Conservation (phyloP, 2,888 invertebrate species). For the Zaprionus bogoriensis region DNA sequence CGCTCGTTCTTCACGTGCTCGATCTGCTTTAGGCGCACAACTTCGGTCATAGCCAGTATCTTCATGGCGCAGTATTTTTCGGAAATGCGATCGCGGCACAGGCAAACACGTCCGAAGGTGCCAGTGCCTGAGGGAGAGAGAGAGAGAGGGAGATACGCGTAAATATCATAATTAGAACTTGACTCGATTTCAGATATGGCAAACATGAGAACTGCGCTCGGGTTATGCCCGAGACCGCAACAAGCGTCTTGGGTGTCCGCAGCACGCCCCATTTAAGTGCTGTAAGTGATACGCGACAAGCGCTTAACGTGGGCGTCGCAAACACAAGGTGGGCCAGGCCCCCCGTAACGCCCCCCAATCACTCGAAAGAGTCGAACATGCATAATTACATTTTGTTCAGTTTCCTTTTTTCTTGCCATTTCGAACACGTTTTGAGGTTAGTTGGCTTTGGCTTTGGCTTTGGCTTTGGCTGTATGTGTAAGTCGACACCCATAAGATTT, state of each 20-base stretch:
- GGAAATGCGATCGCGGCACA: slow-evolving; percentile 92
- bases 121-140: slow-evolving; percentile 89
- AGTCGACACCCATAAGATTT: slow-evolving; percentile 53
- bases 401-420: slow-evolving; percentile 36
- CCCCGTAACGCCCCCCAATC: background rate
- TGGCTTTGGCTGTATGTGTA: slow-evolving; percentile 30
- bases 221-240: slow-evolving; percentile 21
- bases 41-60: slow-evolving; percentile 95
- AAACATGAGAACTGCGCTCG: background rate
- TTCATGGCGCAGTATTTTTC: slow-evolving; percentile 96
- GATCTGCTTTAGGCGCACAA: slow-evolving; percentile 96
- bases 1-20: slow-evolving; percentile 99
- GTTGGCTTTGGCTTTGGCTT: too few relatives aligned
- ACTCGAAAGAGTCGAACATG: slow-evolving; percentile 14
- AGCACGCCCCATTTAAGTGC: slow-evolving; percentile 46
- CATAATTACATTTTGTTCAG: slow-evolving; percentile 45
- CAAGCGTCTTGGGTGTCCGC: slow-evolving; percentile 40
- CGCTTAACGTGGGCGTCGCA: slow-evolving; percentile 20
- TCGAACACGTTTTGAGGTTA: slow-evolving; percentile 71
- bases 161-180: slow-evolving; percentile 1
- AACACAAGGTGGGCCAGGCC: slow-evolving; percentile 4
- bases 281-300: slow-evolving; percentile 17
- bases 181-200: background rate
- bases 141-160: slow-evolving; percentile 33
- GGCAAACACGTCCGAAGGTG: slow-evolving; percentile 96